These are phyloP conservation scores for Noctua janthe DNA, from an alignment of 2,888 invertebrate species.

Conservation along the genomic window DNA sequence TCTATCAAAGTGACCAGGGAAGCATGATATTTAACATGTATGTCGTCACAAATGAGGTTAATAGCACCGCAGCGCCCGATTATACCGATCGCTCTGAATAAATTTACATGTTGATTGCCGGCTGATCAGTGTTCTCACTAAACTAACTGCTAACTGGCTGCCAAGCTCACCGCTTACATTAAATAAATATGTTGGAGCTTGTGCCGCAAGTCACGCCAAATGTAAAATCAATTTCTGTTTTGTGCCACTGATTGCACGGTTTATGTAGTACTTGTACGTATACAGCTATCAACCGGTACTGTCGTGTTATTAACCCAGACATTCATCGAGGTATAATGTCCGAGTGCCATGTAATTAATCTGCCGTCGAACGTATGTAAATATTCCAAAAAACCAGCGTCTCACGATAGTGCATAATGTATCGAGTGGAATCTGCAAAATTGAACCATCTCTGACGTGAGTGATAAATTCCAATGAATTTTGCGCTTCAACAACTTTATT, in stretches of 20 bases:
- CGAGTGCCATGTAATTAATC: conserved; percentile 38
- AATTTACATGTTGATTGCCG: conserved; percentile 87
- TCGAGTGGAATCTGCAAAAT: conserved; percentile 71
- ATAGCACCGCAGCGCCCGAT: conserved; percentile 83
- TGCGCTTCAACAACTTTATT: conserved; percentile 86
- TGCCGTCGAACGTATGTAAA: conserved; percentile 29
- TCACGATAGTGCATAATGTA: conserved; percentile 45
- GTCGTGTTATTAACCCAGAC: conserved; percentile 42
- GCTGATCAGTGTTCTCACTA: conserved; percentile 85
- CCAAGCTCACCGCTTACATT: conserved; percentile 76
- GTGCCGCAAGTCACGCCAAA: conserved; percentile 68
- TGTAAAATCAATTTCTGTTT: conserved; percentile 74
- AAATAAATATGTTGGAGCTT: conserved; percentile 76
- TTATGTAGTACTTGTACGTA: conserved; percentile 42
- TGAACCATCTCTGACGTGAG: conserved; percentile 74
- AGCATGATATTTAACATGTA: conserved; percentile 81
- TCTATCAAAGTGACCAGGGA: conserved; percentile 76
- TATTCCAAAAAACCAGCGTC: conserved; percentile 37
- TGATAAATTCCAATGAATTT: conserved; percentile 85
- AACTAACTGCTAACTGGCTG: conserved; percentile 82
- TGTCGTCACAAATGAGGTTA: conserved; percentile 86
- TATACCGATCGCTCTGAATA: conserved; percentile 88
- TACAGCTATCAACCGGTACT: conserved; percentile 23
- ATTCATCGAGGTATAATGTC: conserved; percentile 32
- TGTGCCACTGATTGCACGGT: conserved; percentile 59